Evolutionary conservation across 2,888 invertebrate genomes (phyloP).

Genomic region (Drosophila tripunctata): DNA sequence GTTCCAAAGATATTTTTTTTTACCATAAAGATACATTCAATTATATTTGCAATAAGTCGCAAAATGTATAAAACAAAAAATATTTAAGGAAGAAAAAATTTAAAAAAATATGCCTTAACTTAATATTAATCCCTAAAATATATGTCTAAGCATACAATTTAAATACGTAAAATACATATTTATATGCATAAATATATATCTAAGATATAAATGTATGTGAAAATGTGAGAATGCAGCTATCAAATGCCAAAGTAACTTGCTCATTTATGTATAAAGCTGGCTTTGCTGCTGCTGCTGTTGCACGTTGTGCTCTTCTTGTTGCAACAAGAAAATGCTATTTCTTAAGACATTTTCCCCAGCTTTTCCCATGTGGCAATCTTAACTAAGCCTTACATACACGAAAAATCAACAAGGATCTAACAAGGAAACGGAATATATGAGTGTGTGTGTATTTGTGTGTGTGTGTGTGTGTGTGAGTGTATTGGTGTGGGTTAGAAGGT

Average conservation of each 20-base stretch:
- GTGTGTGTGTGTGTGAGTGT: constrained; percentile 3
- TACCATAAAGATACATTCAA: constrained; percentile 12
- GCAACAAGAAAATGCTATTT: constrained; percentile 71
- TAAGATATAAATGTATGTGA: constrained; percentile 30
- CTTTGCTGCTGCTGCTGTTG: constrained; percentile 5
- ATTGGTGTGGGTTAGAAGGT: constrained; percentile 51
- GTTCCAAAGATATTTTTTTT: constrained; percentile 14
- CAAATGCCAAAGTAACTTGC: constrained; percentile 60
- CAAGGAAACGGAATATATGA: constrained; percentile 15
- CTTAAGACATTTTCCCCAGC: constrained; percentile 69
- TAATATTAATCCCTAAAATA: too few relatives aligned
- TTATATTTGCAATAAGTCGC: too few relatives aligned
- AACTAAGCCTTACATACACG: constrained; percentile 6
- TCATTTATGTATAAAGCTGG: constrained; percentile 62
- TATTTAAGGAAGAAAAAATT: too few relatives aligned
- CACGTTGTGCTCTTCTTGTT: constrained; percentile 29
- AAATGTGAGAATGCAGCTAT: constrained; percentile 24
- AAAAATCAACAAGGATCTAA: constrained; percentile 32
- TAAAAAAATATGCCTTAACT: too few relatives aligned
- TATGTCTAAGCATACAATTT: too few relatives aligned
- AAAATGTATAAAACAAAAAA: too few relatives aligned
- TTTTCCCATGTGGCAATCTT: constrained; percentile 15
- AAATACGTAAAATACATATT: neutral
- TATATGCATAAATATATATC: constrained; percentile 22
- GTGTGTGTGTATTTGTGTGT: constrained; percentile 25